Evolutionary conservation across 2,113 vertebrate genomes (phyloP).

Genomic region (Rhinichthys klamathensis): DNA sequence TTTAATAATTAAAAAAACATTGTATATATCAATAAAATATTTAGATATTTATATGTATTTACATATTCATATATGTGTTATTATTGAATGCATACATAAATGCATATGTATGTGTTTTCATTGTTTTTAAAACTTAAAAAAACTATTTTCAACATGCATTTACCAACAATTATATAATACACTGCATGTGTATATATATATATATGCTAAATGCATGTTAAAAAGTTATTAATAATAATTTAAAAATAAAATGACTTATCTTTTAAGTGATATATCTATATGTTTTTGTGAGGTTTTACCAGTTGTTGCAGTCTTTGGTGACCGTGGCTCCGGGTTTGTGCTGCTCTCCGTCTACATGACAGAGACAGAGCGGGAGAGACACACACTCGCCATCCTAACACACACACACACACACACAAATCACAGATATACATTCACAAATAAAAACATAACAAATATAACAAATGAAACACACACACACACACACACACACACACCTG

Average conservation of each 20-base stretch:
- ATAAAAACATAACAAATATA: not conserved
- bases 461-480: not conserved
- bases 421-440: not conserved
- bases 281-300: conserved; percentile 65
- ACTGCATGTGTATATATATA: no score
- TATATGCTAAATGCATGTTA: no score
- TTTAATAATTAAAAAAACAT: not conserved
- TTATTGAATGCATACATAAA: not conserved
- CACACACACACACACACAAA: not conserved
- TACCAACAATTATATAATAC: no score
- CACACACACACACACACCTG: conserved; percentile 70
- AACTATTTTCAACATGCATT: no score
- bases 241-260: not conserved
- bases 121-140: no score
- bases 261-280: not conserved
- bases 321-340: conserved; percentile 73
- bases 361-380: conserved; percentile 74
- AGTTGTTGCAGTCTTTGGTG: conserved; percentile 81
- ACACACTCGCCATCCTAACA: conserved; percentile 77
- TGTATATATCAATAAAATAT: not conserved
- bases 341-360: conserved; percentile 72
- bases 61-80: not conserved
- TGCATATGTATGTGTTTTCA: no score
- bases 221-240: not conserved
- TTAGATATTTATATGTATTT: not conserved